phyloP scores from a whole-genome alignment of 2,797 vertebrate genomes.

The Enteromius trimaculatus region DNA sequence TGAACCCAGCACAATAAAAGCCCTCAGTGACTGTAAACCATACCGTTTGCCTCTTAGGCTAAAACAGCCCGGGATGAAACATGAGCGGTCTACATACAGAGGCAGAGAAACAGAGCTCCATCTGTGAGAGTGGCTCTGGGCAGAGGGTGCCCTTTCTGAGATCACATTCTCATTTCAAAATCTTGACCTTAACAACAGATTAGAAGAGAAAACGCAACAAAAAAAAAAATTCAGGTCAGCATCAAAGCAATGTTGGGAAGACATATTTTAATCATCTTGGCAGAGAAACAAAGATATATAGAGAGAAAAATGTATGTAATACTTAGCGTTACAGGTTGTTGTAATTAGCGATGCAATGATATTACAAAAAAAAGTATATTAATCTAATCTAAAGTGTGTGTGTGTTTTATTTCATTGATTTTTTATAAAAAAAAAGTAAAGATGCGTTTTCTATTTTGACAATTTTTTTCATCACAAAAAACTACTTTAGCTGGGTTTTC shows the following conservation, averaged over 20 bases:
- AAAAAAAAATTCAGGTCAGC: slow-evolving; percentile 17
- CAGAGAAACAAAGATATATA: background rate
- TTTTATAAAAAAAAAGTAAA: too few relatives aligned
- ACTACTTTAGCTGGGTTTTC: too few relatives aligned
- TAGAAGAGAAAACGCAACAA: slow-evolving; percentile 1
- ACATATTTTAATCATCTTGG: background rate
- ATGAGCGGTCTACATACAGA: slow-evolving; percentile 14
- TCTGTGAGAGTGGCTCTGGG: slow-evolving; percentile 33
- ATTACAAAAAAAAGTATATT: background rate
- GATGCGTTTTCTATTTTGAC: too few relatives aligned
- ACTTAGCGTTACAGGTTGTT: background rate
- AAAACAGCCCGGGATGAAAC: slow-evolving; percentile 38
- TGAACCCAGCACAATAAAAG: slow-evolving; percentile 44
- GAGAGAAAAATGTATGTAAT: background rate
- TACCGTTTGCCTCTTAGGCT: slow-evolving; percentile 29
- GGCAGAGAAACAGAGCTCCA: slow-evolving; percentile 27
- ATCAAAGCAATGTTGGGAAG: background rate
- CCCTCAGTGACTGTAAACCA: slow-evolving; percentile 48
- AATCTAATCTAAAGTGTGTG: background rate
- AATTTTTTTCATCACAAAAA: too few relatives aligned
- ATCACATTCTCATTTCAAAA: slow-evolving; percentile 38
- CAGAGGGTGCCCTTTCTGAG: slow-evolving; percentile 39
- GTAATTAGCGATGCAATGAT: background rate
- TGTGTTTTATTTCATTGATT: too few relatives aligned
- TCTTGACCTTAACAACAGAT: slow-evolving; percentile 37